phyloP scores from a whole-genome alignment of 2,888 invertebrate genomes.

The Cerastis rubricosa region DNA sequence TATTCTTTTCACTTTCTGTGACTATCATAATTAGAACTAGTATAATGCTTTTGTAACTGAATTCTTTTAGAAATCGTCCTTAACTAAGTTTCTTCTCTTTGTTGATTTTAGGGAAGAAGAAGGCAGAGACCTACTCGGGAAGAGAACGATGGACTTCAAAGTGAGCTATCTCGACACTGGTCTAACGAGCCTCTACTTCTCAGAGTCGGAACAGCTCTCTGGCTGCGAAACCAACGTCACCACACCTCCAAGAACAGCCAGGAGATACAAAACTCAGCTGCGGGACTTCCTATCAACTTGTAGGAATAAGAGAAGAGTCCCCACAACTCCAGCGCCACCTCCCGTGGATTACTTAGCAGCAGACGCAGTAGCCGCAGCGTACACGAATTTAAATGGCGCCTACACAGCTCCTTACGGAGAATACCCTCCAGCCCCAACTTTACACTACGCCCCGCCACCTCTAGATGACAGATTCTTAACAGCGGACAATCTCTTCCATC shows the following conservation, averaged over 20 bases:
- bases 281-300: slow-evolving; percentile 98
- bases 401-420: slow-evolving; percentile 95
- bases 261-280: slow-evolving; percentile 98
- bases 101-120: slow-evolving; percentile 97
- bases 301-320: slow-evolving; percentile 94
- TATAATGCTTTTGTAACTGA: neutral
- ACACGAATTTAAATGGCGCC: slow-evolving; percentile 94
- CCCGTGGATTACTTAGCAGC: slow-evolving; percentile 93
- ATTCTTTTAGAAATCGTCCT: neutral
- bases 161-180: slow-evolving; percentile 99
- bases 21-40: neutral
- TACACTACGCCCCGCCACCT: slow-evolving; percentile 93
- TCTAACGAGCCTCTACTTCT: slow-evolving; percentile 97
- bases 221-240: slow-evolving; percentile 92
- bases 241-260: slow-evolving; percentile 94
- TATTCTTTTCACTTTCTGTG: neutral
- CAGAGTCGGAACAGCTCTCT: slow-evolving; percentile 95
- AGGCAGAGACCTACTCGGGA: slow-evolving; percentile 98
- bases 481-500: slow-evolving; percentile 97
- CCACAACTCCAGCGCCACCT: slow-evolving; percentile 91
- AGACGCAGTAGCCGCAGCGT: slow-evolving; percentile 94
- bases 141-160: slow-evolving; percentile 99
- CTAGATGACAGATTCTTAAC: slow-evolving; percentile 93
- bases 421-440: slow-evolving; percentile 92
- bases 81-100: neutral